These are phyloP conservation scores for Microcebus lehilahytsara DNA, from an alignment of 2,113 vertebrate genomes.

Conservation along the genomic window DNA sequence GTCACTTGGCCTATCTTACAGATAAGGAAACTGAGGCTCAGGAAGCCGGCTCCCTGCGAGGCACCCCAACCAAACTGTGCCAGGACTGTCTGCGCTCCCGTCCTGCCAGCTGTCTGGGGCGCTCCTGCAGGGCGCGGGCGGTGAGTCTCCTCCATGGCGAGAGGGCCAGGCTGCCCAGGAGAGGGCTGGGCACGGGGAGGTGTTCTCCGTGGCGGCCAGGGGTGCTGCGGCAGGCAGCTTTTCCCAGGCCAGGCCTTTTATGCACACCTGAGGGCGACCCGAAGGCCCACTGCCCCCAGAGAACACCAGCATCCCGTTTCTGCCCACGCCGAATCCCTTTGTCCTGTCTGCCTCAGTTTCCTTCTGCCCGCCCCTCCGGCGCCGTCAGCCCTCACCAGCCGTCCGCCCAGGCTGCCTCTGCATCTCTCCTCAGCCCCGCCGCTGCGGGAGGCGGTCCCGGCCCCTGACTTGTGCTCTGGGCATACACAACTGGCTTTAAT, in stretches of 20 bases:
- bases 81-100: background rate
- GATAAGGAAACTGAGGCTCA: background rate
- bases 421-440: background rate
- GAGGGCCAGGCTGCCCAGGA: background rate
- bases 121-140: background rate
- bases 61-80: background rate
- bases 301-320: background rate
- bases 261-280: too few relatives aligned
- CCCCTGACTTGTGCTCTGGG: background rate
- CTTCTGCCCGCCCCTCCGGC: background rate
- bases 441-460: background rate
- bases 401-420: background rate
- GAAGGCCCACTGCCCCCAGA: too few relatives aligned
- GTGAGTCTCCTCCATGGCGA: background rate
- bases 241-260: background rate
- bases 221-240: background rate
- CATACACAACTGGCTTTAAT: background rate
- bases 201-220: background rate
- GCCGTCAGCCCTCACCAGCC: background rate
- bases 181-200: too few relatives aligned
- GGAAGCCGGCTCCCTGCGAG: background rate
- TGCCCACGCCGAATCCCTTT: accelerated
- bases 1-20: background rate
- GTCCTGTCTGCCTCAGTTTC: background rate
- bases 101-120: background rate